Conservation (phyloP, 2,888 invertebrate genomes). For the Lasioglossum pauxillum region DNA sequence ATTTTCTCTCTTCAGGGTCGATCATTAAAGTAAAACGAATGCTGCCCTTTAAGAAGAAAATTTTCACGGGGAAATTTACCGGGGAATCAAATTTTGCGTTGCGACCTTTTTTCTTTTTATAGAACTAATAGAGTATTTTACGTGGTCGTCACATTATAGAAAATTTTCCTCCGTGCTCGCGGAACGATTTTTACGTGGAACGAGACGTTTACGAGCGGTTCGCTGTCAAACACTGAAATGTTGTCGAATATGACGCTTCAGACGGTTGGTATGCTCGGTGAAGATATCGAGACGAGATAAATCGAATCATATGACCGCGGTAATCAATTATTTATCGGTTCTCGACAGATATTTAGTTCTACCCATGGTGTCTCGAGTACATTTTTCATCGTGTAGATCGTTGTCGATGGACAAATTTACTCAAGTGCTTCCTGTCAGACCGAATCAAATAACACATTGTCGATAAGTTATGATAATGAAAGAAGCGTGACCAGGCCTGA, state of each 20-base stretch:
- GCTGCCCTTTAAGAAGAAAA: neutral
- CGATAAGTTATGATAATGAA: neutral
- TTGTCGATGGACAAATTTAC: constrained; percentile 7
- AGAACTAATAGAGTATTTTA: neutral
- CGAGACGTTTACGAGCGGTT: neutral
- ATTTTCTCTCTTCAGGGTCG: neutral
- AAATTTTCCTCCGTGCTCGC: neutral
- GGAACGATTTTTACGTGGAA: neutral
- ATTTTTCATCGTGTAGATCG: constrained; percentile 26
- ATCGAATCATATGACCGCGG: constrained; percentile 42
- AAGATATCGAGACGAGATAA: constrained; percentile 42
- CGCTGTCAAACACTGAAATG: too few species aligned
- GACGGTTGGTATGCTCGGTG: neutral
- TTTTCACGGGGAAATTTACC: neutral
- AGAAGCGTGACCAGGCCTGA: neutral
- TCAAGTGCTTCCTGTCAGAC: constrained; percentile 4
- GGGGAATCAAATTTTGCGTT: neutral
- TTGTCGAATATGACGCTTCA: neutral
- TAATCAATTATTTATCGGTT: constrained; percentile 49
- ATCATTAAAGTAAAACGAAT: constrained; percentile 23
- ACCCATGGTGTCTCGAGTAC: constrained; percentile 27
- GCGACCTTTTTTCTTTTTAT: neutral
- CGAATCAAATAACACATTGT: neutral
- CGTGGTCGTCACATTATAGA: neutral
- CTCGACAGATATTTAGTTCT: constrained; percentile 11